Evolutionary conservation across 2,797 vertebrate species (phyloP), one percentile per base, ranked within the genome.

Genomic region (Melanotaenia pygmaea): DNA sequence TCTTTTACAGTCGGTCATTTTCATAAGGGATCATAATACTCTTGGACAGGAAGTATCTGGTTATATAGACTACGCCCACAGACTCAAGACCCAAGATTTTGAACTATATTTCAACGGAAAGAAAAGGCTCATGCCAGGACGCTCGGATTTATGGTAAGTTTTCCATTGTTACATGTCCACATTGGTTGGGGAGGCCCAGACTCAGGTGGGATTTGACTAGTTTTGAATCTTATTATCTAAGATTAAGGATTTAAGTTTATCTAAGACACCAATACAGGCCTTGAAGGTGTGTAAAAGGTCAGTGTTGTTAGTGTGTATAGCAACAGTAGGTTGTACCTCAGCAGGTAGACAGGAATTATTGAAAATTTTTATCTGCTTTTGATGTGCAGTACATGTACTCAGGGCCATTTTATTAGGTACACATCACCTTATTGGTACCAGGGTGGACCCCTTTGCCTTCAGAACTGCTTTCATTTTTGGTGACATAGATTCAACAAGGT

Each of bases 11-110:
- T 95, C 96, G 0, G 93, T 97, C 86, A 94, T 98, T 92, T 98
- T 97, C 91, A 96, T 97, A 92, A 94, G 95, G 87, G 96, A 96
- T 89, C 91, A 65, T 83, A 96, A 96, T 91, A 79, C 92, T 65
- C 86, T 59, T 77, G 93, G 92, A 79, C 96, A 97, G 84, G 96
- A 97, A 91, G 91, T 98, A 73, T 97, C 96, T 75, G 96, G 95
- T 26, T 97, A 97, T 88, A 96, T 97, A 47, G 96, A 97, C 93
- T 97, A 95, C 72, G 91, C 96, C 77, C 94, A 96, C 89, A 95
- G 96, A 82, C 94, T 97, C 66, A 94, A 94, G 80, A 90, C 69
- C 18, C 94, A 96, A 84, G 95, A 97, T 83, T 98, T 97, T 85
- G 94, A 96, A 89, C 85, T 89, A 45, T 96, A 95, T 88, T 97